phyloP scores from a whole-genome alignment of 2,888 invertebrate species.

The Acronicta aceris region DNA sequence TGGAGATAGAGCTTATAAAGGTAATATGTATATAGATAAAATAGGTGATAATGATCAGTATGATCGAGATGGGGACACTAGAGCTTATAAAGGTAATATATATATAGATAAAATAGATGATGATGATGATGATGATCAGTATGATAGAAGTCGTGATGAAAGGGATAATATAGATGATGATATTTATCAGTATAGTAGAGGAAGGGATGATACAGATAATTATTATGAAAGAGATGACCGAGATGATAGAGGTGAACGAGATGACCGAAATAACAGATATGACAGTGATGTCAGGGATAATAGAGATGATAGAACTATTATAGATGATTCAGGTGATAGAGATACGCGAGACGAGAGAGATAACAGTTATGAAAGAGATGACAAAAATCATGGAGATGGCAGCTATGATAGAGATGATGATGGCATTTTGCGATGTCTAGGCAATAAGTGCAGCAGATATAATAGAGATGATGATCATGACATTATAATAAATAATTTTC shows the following conservation, averaged over 20 bases:
- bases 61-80: not conserved
- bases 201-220: not conserved
- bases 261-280: conserved; percentile 7
- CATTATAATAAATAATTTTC: conserved; percentile 1
- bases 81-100: not conserved
- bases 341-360: not conserved
- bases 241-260: not conserved
- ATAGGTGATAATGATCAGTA: not conserved
- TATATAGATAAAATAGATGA: not conserved
- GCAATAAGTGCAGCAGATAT: not conserved
- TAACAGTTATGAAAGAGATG: conserved; percentile 14
- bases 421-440: not conserved
- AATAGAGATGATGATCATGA: not conserved
- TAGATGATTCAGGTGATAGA: not conserved
- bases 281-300: conserved; percentile 4
- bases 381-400: not conserved
- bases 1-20: not conserved
- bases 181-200: not conserved
- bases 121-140: not conserved
- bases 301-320: conserved; percentile 5
- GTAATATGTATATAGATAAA: not conserved
- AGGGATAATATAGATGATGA: not conserved
- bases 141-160: not conserved
- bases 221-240: conserved; percentile 1
- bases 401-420: not conserved